Evolutionary conservation across 2,797 vertebrate genomes (phyloP).

Genomic region (Peromyscus melanophrys): DNA sequence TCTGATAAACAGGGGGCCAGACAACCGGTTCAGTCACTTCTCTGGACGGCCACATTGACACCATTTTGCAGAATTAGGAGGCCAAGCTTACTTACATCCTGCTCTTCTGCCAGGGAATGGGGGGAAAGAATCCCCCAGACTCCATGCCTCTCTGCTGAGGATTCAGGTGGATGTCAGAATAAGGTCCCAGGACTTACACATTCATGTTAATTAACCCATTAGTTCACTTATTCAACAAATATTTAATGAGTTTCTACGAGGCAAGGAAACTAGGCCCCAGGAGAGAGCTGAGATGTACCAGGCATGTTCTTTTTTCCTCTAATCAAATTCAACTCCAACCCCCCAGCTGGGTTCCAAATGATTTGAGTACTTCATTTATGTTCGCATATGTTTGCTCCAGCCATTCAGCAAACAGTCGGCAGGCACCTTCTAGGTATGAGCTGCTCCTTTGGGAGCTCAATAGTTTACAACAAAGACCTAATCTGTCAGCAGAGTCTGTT

Average conservation of each 20-base stretch:
- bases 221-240: slow-evolving; percentile 74
- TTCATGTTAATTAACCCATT: slow-evolving; percentile 62
- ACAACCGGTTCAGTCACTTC: slow-evolving; percentile 35
- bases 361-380: slow-evolving; percentile 51
- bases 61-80: not conserved
- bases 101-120: not conserved
- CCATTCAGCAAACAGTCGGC: slow-evolving; percentile 34
- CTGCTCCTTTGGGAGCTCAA: slow-evolving; percentile 17
- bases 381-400: slow-evolving; percentile 11
- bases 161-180: slow-evolving; percentile 13
- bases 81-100: not conserved
- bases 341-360: not conserved
- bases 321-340: slow-evolving; percentile 51
- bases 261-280: slow-evolving; percentile 1
- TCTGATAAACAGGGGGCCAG: slow-evolving; percentile 47
- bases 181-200: slow-evolving; percentile 12
- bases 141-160: not conserved
- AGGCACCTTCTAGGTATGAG: slow-evolving; percentile 15
- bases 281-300: slow-evolving; percentile 33
- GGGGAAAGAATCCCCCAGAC: not conserved
- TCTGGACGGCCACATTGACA: not conserved
- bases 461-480: not conserved
- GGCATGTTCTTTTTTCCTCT: not conserved
- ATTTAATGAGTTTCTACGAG: slow-evolving; percentile 72
- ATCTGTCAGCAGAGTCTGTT: not conserved